Percentiles rank a stretch among this genome's conserved stretches.
Evolutionary conservation across 1,140 invertebrate genomes (phyloP).

Genomic region (Drosophila jambulina): DNA sequence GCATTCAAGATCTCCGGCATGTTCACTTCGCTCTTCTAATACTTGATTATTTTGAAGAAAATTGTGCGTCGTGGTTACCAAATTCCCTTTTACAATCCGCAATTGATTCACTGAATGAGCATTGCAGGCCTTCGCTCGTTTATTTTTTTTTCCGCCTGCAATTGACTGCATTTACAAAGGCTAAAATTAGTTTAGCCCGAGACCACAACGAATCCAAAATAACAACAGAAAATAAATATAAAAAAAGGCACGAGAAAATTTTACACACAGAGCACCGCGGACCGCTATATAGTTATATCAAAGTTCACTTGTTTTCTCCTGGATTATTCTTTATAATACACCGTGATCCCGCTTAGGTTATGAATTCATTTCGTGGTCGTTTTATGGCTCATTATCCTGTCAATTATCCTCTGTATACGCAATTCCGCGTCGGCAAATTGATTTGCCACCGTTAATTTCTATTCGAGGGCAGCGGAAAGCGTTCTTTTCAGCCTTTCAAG

Average conservation of each 20-base stretch:
- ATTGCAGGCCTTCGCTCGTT: conserved; percentile 11
- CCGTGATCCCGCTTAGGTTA: not conserved
- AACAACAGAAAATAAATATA: conserved; percentile 26
- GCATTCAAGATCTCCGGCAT: conserved; percentile 37
- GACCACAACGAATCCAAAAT: conserved; percentile 25
- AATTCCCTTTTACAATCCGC: not conserved
- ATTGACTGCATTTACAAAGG: conserved; percentile 25
- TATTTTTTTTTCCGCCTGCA: conserved; percentile 9
- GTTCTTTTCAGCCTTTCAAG: conserved; percentile 15
- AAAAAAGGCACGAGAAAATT: conserved; percentile 8
- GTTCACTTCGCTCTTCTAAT: not conserved
- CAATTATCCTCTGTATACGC: conserved; percentile 9
- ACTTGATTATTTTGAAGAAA: conserved; percentile 1
- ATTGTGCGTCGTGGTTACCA: not conserved
- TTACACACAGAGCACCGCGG: conserved; percentile 7
- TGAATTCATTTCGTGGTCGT: not conserved
- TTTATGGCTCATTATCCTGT: not conserved
- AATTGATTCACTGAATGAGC: conserved; percentile 23
- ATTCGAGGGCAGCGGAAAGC: not conserved
- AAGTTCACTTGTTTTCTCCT: conserved; percentile 1
- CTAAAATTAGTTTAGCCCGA: conserved; percentile 45
- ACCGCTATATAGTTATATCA: conserved; percentile 1
- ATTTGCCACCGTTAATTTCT: not conserved
- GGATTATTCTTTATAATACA: not conserved
- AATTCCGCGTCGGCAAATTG: not conserved